Percentiles rank a stretch among this genome's conserved stretches.
Conservation (phyloP, 2,888 invertebrate species). For the Drosophila mettleri region DNA sequence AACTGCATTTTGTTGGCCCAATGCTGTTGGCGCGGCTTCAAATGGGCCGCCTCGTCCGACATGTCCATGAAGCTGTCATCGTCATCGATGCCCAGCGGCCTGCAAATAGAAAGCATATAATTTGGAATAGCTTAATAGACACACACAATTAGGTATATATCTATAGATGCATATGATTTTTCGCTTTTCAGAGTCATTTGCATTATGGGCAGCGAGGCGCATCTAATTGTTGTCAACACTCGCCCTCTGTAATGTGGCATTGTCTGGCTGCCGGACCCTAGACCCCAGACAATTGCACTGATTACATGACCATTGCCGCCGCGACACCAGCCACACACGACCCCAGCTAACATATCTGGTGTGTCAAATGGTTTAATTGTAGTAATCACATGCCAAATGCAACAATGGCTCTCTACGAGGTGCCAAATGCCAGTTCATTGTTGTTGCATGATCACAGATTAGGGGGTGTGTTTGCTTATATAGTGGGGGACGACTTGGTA, state of each 20-base stretch:
- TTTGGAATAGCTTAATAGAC: not conserved
- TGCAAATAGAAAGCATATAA: conserved; percentile 78
- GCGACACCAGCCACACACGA: conserved; percentile 14
- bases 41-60: conserved; percentile 89
- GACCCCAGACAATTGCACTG: conserved; percentile 25
- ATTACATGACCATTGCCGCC: conserved; percentile 29
- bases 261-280: conserved; percentile 29
- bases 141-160: not conserved
- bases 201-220: conserved; percentile 53
- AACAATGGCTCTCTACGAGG: conserved; percentile 56
- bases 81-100: conserved; percentile 91
- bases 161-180: not conserved
- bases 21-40: conserved; percentile 92
- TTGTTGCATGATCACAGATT: conserved; percentile 33
- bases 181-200: conserved; percentile 30
- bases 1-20: conserved; percentile 96
- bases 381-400: conserved; percentile 68
- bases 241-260: conserved; percentile 13
- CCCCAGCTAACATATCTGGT: conserved; percentile 47
- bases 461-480: conserved; percentile 34
- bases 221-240: conserved; percentile 74
- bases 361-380: conserved; percentile 75
- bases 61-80: conserved; percentile 91
- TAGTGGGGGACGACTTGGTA: conserved; percentile 8
- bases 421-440: conserved; percentile 72